A percentile compares a stretch with the other conserved stretches of the same genome.
Conservation (phyloP, 2,113 vertebrate genomes). For the Podarcis muralis region DNA sequence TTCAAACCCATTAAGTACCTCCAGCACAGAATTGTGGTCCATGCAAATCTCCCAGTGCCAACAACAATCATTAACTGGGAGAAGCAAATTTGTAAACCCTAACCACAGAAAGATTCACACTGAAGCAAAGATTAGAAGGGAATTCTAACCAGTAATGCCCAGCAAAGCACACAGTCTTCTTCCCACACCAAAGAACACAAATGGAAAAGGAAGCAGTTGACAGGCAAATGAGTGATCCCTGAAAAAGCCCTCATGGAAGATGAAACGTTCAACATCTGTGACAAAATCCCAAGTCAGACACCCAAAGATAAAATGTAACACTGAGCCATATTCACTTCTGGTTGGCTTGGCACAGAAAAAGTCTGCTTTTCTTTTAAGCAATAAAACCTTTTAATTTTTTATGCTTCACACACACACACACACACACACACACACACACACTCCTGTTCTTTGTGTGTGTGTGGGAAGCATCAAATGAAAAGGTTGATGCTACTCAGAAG, state of each 20-base stretch:
- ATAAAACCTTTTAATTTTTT: not conserved
- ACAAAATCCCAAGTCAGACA: fast-evolving
- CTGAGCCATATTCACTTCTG: not conserved
- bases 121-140: not conserved
- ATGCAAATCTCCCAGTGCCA: not conserved
- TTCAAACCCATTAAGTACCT: no score
- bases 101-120: not conserved
- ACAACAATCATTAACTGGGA: not conserved
- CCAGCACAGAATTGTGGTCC: not conserved
- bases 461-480: not conserved
- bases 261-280: fast-evolving
- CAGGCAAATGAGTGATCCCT: not conserved
- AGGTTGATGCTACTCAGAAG: constrained; percentile 19
- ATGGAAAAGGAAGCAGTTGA: not conserved
- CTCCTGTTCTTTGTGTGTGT: not conserved
- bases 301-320: fast-evolving
- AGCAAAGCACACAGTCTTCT: not conserved
- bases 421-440: not conserved
- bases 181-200: not conserved
- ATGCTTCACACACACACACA: not conserved
- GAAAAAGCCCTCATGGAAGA: not conserved
- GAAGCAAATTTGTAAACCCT: not conserved
- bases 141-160: not conserved
- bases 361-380: not conserved
- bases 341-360: fast-evolving